These are phyloP conservation scores for Suricata suricatta DNA, from an alignment of 2,113 vertebrate species.

Conservation along the genomic window DNA sequence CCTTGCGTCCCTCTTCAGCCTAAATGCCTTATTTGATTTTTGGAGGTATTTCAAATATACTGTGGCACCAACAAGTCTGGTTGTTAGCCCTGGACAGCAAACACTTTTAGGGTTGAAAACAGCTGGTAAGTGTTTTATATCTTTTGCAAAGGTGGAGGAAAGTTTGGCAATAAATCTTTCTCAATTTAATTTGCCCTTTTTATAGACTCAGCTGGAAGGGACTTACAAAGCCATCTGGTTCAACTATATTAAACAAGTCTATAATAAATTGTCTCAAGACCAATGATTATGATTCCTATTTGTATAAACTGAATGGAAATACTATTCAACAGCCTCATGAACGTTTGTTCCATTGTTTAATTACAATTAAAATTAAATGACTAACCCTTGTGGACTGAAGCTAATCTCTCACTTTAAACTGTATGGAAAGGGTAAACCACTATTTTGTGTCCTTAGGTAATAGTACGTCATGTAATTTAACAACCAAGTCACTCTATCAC, in stretches of 20 bases:
- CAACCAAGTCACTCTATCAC: not conserved
- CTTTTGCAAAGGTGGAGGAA: not conserved
- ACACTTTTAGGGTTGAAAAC: conserved; percentile 90
- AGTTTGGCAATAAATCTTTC: conserved; percentile 9
- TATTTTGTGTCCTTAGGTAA: conserved; percentile 6
- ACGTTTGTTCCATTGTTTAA: conserved; percentile 24
- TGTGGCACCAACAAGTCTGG: conserved; percentile 89
- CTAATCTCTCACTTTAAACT: conserved; percentile 37
- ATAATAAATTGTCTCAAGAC: conserved; percentile 13
- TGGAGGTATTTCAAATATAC: conserved; percentile 98
- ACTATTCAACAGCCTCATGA: not conserved
- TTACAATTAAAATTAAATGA: conserved; percentile 41
- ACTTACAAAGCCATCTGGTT: conserved; percentile 23
- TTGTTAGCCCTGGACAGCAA: conserved; percentile 91
- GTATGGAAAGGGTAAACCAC: conserved; percentile 6
- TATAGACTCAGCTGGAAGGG: conserved; percentile 24
- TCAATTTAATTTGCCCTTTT: conserved; percentile 54
- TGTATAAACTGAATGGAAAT: conserved; percentile 2
- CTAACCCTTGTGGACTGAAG: conserved; percentile 1
- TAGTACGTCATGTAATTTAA: conserved; percentile 41
- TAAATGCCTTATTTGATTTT: conserved; percentile 96
- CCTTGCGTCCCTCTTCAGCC: conserved; percentile 92
- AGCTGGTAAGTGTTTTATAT: conserved; percentile 81
- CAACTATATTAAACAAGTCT: conserved; percentile 6
- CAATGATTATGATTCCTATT: not conserved